phyloP scores from a whole-genome alignment of 2,888 invertebrate species.

The Rhagium mordax region DNA sequence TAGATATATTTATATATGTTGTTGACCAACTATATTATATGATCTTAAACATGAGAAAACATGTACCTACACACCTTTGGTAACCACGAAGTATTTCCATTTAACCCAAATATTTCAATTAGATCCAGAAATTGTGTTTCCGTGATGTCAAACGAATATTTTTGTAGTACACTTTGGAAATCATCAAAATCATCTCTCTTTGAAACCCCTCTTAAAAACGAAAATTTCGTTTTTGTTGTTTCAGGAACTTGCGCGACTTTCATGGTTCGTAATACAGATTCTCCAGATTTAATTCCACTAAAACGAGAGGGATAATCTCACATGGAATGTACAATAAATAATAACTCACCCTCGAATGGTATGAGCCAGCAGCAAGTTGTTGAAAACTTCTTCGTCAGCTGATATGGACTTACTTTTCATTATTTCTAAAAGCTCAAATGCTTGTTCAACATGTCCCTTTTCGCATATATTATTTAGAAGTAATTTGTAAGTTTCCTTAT shows the following conservation, averaged over 20 bases:
- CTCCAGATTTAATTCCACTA: constrained; percentile 69
- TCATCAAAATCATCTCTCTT: constrained; percentile 68
- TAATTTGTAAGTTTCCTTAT: constrained; percentile 73
- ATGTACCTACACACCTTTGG: no score
- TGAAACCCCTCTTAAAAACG: constrained; percentile 72
- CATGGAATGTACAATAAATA: no score
- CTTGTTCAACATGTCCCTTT: constrained; percentile 74
- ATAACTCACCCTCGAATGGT: constrained; percentile 71
- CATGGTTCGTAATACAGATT: constrained; percentile 75
- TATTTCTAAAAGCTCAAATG: constrained; percentile 73
- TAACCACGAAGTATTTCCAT: constrained; percentile 47
- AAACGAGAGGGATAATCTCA: constrained; percentile 38
- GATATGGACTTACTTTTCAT: constrained; percentile 74
- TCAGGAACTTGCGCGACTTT: constrained; percentile 71
- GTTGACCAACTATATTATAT: no score
- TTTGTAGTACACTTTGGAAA: constrained; percentile 67
- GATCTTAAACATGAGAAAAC: no score
- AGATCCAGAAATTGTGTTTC: constrained; percentile 67
- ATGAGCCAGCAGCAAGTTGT: constrained; percentile 76
- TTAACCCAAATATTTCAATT: constrained; percentile 70
- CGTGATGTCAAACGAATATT: constrained; percentile 57
- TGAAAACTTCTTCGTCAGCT: constrained; percentile 75
- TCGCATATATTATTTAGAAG: constrained; percentile 75
- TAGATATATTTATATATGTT: no score
- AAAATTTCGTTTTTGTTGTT: constrained; percentile 71